These are phyloP conservation scores for Sthenelais limicola DNA, from an alignment of 2,888 invertebrate genomes.

Conservation along the genomic window DNA sequence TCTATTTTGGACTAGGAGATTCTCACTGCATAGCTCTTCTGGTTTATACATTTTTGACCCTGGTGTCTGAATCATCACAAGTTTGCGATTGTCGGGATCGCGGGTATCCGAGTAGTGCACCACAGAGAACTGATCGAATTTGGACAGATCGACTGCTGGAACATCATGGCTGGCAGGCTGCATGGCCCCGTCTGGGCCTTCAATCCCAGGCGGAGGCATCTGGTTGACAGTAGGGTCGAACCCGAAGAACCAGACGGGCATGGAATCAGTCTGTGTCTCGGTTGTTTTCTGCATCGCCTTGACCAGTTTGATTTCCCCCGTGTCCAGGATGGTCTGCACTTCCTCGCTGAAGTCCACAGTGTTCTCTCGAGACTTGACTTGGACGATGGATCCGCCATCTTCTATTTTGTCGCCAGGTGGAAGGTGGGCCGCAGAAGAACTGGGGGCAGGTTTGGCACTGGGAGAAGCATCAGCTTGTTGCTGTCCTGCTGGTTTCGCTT, in stretches of 20 bases:
- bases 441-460: not conserved
- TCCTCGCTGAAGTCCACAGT: slow-evolving; percentile 42
- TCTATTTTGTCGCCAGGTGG: not conserved
- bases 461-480: not conserved
- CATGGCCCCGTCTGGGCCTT: slow-evolving; percentile 14
- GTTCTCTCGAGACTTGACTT: slow-evolving; percentile 16
- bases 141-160: slow-evolving; percentile 44
- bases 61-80: slow-evolving; percentile 48
- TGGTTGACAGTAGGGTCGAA: slow-evolving; percentile 20
- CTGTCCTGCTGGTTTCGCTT: not conserved
- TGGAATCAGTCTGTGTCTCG: slow-evolving; percentile 47
- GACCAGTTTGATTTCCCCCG: slow-evolving; percentile 47
- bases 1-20: slow-evolving; percentile 5
- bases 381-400: slow-evolving; percentile 1
- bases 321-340: slow-evolving; percentile 46
- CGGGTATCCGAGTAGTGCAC: slow-evolving; percentile 48
- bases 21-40: not conserved
- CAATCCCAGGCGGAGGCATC: not conserved
- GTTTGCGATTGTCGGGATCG: slow-evolving; percentile 43
- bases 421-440: not conserved
- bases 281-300: slow-evolving; percentile 36
- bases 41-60: slow-evolving; percentile 30
- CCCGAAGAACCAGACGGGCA: slow-evolving; percentile 46
- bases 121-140: slow-evolving; percentile 50
- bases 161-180: slow-evolving; percentile 10